phyloP scores from a whole-genome alignment of 2,797 vertebrate genomes.

The Knipowitschia caucasica region DNA sequence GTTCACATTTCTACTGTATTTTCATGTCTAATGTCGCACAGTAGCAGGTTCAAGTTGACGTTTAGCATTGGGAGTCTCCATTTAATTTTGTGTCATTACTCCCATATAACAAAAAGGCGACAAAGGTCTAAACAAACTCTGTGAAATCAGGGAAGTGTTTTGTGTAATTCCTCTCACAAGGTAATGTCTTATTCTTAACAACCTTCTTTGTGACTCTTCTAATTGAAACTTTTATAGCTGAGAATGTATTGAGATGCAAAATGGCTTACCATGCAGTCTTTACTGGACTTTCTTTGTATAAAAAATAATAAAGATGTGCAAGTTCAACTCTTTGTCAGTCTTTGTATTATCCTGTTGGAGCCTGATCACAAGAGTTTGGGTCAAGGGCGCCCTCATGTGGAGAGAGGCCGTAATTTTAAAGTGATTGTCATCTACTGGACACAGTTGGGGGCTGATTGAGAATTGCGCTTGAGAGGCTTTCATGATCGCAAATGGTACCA shows the following conservation, averaged over 20 bases:
- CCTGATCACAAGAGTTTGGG: neutral
- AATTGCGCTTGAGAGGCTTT: neutral
- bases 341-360: conserved; percentile 15
- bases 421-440: conserved; percentile 11
- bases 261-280: conserved; percentile 80
- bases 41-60: conserved; percentile 26
- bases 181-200: conserved; percentile 76
- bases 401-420: neutral
- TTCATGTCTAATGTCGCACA: conserved; percentile 8
- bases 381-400: conserved; percentile 60
- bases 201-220: conserved; percentile 77
- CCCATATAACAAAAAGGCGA: conserved; percentile 42
- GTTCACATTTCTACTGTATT: conserved; percentile 34
- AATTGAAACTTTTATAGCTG: conserved; percentile 81
- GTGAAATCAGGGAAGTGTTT: conserved; percentile 84
- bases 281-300: conserved; percentile 81
- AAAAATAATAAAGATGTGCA: conserved; percentile 74
- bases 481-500: neutral
- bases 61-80: conserved; percentile 20
- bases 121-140: conserved; percentile 70
- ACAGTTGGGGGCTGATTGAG: conserved; percentile 19
- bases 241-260: conserved; percentile 83
- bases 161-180: conserved; percentile 72
- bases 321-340: conserved; percentile 53
- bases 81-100: conserved; percentile 24